Evolutionary conservation across 2,113 vertebrate genomes (phyloP).

Genomic region (Rhadina sibilatrix): DNA sequence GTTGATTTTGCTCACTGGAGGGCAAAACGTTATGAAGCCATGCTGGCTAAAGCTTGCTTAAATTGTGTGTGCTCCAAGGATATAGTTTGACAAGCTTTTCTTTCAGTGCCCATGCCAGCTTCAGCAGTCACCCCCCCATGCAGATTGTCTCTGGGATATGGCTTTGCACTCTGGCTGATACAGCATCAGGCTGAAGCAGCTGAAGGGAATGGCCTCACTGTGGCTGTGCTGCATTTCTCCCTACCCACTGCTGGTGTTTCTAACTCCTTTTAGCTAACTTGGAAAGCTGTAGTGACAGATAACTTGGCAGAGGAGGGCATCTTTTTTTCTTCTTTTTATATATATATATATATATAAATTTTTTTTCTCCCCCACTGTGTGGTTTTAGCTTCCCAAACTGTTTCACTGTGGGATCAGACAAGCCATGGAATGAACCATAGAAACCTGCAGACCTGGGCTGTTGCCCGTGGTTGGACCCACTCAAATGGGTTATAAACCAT

Average conservation of each 20-base stretch:
- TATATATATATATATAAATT: too few relatives aligned
- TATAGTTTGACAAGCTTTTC: conserved; percentile 24
- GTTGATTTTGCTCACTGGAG: conserved; percentile 55
- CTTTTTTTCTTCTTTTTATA: background rate
- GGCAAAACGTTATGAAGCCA: conserved; percentile 26
- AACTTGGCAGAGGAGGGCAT: background rate
- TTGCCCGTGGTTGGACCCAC: background rate
- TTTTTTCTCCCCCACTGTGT: background rate
- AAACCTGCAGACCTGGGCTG: background rate
- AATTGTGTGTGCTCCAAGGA: conserved; percentile 26
- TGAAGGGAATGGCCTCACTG: background rate
- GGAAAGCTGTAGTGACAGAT: background rate
- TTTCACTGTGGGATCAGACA: background rate
- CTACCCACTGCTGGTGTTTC: background rate
- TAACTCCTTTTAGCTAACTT: background rate
- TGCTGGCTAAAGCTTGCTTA: conserved; percentile 43
- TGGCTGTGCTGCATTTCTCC: background rate
- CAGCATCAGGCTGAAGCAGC: background rate
- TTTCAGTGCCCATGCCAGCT: conserved; percentile 21
- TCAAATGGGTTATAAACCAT: background rate
- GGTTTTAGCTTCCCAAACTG: background rate
- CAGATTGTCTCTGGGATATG: background rate
- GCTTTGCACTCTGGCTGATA: background rate
- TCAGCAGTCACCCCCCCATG: background rate
- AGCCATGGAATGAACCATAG: accelerated